A percentile compares a stretch with the other conserved stretches of the same genome.
phyloP scores from a whole-genome alignment of 1,140 invertebrate genomes.

The Rhopalosiphum maidis region DNA sequence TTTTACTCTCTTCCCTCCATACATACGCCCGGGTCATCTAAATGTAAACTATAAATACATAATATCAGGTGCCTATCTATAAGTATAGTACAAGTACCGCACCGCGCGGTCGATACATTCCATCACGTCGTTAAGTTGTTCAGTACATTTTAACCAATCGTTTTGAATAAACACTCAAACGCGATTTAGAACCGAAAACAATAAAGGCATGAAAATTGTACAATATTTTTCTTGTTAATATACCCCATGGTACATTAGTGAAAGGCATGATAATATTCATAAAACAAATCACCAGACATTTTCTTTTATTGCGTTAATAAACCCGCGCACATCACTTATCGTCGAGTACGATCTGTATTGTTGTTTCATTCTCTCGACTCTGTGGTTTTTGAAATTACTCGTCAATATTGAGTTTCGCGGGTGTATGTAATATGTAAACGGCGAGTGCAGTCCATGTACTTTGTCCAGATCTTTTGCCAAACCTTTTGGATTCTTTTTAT shows the following conservation, averaged over 20 bases:
- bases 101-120: no score
- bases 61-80: no score
- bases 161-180: not conserved
- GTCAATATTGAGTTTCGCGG: slow-evolving; percentile 19
- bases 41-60: no score
- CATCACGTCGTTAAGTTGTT: no score
- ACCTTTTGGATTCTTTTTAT: slow-evolving; percentile 13
- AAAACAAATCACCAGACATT: slow-evolving; percentile 26
- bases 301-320: slow-evolving; percentile 26
- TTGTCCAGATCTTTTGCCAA: not conserved
- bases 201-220: not conserved
- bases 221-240: slow-evolving; percentile 31
- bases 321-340: not conserved
- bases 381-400: not conserved
- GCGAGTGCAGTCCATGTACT: not conserved
- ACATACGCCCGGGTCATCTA: no score
- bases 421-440: not conserved
- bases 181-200: not conserved
- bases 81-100: no score
- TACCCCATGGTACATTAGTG: not conserved
- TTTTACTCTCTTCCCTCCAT: no score
- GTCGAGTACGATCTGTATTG: not conserved
- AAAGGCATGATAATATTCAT: slow-evolving; percentile 1
- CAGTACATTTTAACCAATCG: not conserved
- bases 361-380: not conserved